Evolutionary conservation across 2,113 vertebrate species (phyloP), one percentile per base, ranked within the genome.

Genomic region (Pagrus major): DNA sequence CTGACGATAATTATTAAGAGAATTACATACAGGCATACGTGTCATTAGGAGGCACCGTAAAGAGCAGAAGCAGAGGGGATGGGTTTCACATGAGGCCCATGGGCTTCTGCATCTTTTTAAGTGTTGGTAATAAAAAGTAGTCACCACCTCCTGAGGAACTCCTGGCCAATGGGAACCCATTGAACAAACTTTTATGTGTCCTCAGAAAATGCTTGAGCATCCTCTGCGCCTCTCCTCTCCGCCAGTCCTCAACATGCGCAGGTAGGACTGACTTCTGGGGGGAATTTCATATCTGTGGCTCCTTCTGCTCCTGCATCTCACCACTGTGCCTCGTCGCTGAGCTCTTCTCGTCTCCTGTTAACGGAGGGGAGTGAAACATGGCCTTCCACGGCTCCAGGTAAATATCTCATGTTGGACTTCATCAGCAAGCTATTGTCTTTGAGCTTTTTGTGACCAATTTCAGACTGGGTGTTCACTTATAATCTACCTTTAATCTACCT

Each of bases 51-150:
- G 91, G 83, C 82, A 78, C 86, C 59, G 23, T 83, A 54, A 80
- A 83, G 73, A 72, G 27, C 51, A 52, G 55, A 55, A 51, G 21
- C 3, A 16, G 20, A 21, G n/a, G 44, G 31, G 51, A 69, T 63
- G 85, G 54, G 64, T 63, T 85, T 27, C 58, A 77, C 83, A 72
- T 59, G 78, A 80, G 76, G 82, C 86, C 87, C 60, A n/a, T 71
- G 76, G 86, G 89, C 85, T 86, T 78, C 71, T 71, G 81, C 83
- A 81, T 80, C 76, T 80, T 89, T 93, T 92, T 78, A 94, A 93
- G 91, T 93, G 91, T 81, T 9, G 77, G 90, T 90, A 89, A 92
- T 95, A 95, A 95, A 95, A 93, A 1, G 16, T 39, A 86, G 91
- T 64, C 81, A 42, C 93, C 92, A 89, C 94, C 94, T 93, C 88